Evolutionary conservation across 2,888 invertebrate species (phyloP).

Genomic region (Beris chalybata): DNA sequence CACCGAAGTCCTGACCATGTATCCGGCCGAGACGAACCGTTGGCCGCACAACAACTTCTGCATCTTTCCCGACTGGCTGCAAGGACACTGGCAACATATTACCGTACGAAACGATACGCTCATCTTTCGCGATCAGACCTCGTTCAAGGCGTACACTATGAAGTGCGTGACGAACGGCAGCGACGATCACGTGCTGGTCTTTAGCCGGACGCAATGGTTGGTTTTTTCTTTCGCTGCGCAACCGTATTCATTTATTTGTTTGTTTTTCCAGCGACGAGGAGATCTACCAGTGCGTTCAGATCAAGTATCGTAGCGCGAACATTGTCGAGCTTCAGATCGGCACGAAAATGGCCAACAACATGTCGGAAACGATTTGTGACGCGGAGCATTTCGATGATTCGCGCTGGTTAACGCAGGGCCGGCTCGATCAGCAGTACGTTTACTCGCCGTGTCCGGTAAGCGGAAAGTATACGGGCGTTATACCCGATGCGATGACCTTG

Average conservation of each 20-base stretch:
- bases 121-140: slow-evolving; percentile 58
- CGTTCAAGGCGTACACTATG: slow-evolving; percentile 60
- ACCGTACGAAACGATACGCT: slow-evolving; percentile 57
- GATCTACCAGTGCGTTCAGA: slow-evolving; percentile 40
- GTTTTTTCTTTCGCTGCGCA: not conserved
- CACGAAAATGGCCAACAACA: slow-evolving; percentile 29
- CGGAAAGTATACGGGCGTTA: slow-evolving; percentile 66
- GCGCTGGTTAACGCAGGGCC: slow-evolving; percentile 66
- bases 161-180: slow-evolving; percentile 53
- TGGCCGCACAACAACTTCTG: slow-evolving; percentile 51
- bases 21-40: slow-evolving; percentile 48
- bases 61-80: slow-evolving; percentile 66
- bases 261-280: slow-evolving; percentile 38
- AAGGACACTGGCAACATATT: slow-evolving; percentile 65
- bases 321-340: slow-evolving; percentile 42
- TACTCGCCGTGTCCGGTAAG: slow-evolving; percentile 66
- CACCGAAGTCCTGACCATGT: slow-evolving; percentile 61
- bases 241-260: not conserved
- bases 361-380: slow-evolving; percentile 48
- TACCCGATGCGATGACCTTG: slow-evolving; percentile 62
- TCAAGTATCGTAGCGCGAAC: slow-evolving; percentile 40
- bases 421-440: slow-evolving; percentile 48
- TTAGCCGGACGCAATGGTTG: slow-evolving; percentile 58
- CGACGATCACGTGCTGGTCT: slow-evolving; percentile 56
- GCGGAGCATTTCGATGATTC: slow-evolving; percentile 59